These are phyloP conservation scores for Xylota segnis DNA, from an alignment of 2,888 invertebrate species.

Conservation along the genomic window DNA sequence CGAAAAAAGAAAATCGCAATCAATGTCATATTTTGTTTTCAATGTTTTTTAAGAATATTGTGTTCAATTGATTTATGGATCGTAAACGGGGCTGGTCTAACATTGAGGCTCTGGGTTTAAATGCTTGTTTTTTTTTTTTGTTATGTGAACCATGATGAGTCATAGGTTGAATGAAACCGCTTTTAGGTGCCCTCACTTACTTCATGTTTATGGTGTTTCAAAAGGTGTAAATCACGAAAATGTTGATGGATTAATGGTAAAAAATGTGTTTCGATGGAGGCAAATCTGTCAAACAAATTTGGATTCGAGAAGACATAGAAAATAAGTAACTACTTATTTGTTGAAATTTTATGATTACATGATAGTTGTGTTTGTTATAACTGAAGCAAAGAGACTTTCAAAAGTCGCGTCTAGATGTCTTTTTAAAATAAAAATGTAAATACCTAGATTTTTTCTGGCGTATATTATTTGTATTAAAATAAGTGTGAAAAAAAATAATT, in stretches of 20 bases:
- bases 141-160: background rate
- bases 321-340: too few species aligned
- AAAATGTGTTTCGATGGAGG: background rate
- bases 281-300: background rate
- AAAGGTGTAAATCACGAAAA: background rate
- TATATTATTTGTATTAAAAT: too few species aligned
- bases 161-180: conserved; percentile 11
- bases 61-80: conserved; percentile 31
- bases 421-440: too few species aligned
- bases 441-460: too few species aligned
- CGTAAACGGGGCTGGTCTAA: conserved; percentile 4
- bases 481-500: too few species aligned
- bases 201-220: background rate
- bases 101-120: conserved; percentile 7
- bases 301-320: background rate
- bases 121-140: background rate
- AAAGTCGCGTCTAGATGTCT: too few species aligned
- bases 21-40: background rate
- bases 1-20: background rate
- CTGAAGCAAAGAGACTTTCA: too few species aligned
- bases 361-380: too few species aligned
- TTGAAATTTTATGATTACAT: too few species aligned
- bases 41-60: background rate
- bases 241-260: background rate
- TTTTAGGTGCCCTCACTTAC: conserved; percentile 2